These are phyloP conservation scores for Leguminivora glycinivorella DNA, from an alignment of 1,140 invertebrate genomes.

Conservation along the genomic window DNA sequence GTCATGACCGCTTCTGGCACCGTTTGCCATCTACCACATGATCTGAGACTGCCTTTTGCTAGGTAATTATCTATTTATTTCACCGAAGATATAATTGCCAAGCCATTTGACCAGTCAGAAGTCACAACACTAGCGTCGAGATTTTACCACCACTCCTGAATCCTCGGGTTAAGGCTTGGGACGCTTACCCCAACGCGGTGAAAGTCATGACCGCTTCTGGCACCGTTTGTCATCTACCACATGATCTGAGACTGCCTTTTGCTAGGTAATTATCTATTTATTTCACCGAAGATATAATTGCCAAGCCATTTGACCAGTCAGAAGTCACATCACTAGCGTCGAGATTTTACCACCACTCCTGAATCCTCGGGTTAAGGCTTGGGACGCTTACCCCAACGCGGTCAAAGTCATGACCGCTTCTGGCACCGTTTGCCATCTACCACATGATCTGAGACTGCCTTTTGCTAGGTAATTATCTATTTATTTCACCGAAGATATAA, in stretches of 20 bases:
- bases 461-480: no score
- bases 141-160: conserved; percentile 89
- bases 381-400: conserved; percentile 82
- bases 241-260: conserved; percentile 83
- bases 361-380: conserved; percentile 82
- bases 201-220: conserved; percentile 92
- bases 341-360: conserved; percentile 88
- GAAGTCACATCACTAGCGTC: no score
- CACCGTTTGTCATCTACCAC: conserved; percentile 88
- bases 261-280: no score
- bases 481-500: no score
- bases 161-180: conserved; percentile 82
- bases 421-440: conserved; percentile 89
- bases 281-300: no score
- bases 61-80: no score
- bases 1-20: conserved; percentile 92
- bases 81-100: no score
- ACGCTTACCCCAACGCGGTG: conserved; percentile 83
- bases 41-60: conserved; percentile 81
- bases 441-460: conserved; percentile 84
- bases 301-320: no score
- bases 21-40: conserved; percentile 89
- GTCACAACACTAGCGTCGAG: no score
- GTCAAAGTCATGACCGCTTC: conserved; percentile 92
- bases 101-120: no score